Evolutionary conservation across 1,140 invertebrate species (phyloP).

Genomic region (Pseudomyrmex cubaensis): DNA sequence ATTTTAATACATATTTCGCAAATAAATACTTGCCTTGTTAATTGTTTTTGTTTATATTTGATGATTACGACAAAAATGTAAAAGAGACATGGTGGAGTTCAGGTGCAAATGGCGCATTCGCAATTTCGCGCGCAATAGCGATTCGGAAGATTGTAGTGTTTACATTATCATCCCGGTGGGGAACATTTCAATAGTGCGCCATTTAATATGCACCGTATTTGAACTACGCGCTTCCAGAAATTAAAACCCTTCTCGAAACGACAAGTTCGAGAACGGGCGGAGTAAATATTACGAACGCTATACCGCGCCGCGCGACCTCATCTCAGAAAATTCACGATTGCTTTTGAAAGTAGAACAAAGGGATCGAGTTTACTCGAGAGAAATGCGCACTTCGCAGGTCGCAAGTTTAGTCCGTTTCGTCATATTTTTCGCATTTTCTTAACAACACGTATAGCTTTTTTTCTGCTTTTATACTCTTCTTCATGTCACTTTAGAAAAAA

Average conservation of each 20-base stretch:
- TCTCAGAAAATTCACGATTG: slow-evolving; percentile 36
- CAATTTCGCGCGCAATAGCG: slow-evolving; percentile 46
- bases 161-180: slow-evolving; percentile 32
- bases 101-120: slow-evolving; percentile 47
- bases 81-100: slow-evolving; percentile 5
- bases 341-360: slow-evolving; percentile 10
- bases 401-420: not conserved
- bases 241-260: slow-evolving; percentile 43
- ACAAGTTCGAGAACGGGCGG: slow-evolving; percentile 19
- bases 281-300: slow-evolving; percentile 26
- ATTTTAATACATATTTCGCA: not conserved
- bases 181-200: slow-evolving; percentile 50
- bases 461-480: not conserved
- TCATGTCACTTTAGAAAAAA: not conserved
- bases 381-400: not conserved
- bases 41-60: slow-evolving; percentile 10
- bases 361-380: slow-evolving; percentile 15
- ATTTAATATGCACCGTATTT: slow-evolving; percentile 48
- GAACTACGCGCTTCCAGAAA: slow-evolving; percentile 38
- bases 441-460: not conserved
- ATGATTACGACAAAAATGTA: not conserved
- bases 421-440: not conserved
- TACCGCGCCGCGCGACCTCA: not conserved
- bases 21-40: slow-evolving; percentile 20
- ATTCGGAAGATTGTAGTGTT: slow-evolving; percentile 52